Percentiles rank a stretch among this genome's conserved stretches.
Conservation (phyloP, 2,113 vertebrate genomes). For the Trematomus loennbergii region DNA sequence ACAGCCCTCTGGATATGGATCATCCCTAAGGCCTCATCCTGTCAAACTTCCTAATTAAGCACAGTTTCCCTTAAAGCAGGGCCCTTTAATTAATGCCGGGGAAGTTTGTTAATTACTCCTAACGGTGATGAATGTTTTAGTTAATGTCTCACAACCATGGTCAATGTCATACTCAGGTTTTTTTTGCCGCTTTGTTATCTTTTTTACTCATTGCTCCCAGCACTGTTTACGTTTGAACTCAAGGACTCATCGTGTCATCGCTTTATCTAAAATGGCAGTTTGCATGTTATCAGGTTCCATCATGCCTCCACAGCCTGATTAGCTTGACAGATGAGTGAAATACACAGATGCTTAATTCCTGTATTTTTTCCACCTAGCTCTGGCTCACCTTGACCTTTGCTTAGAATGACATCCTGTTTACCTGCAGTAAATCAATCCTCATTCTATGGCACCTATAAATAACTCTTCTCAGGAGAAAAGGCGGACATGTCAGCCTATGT, state of each 20-base stretch:
- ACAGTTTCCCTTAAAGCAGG: slow-evolving; percentile 77
- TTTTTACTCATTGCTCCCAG: not conserved
- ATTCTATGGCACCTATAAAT: slow-evolving; percentile 66
- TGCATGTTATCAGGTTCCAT: slow-evolving; percentile 5
- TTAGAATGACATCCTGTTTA: slow-evolving; percentile 62
- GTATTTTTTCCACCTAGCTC: slow-evolving; percentile 51
- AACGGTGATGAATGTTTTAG: slow-evolving; percentile 81
- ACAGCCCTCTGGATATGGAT: slow-evolving; percentile 82
- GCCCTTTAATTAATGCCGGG: slow-evolving; percentile 77
- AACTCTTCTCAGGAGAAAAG: slow-evolving; percentile 51
- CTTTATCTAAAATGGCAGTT: slow-evolving; percentile 16
- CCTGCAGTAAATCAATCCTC: slow-evolving; percentile 69
- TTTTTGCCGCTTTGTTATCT: slow-evolving; percentile 27
- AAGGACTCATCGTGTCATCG: slow-evolving; percentile 3
- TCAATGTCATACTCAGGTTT: slow-evolving; percentile 58
- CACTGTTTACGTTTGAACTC: slow-evolving; percentile 34
- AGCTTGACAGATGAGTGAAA: slow-evolving; percentile 48
- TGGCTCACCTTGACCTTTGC: slow-evolving; percentile 72
- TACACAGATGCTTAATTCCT: slow-evolving; percentile 26
- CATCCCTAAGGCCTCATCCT: slow-evolving; percentile 85
- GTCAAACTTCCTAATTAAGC: slow-evolving; percentile 84
- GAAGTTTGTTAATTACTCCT: slow-evolving; percentile 83
- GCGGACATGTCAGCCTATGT: slow-evolving; percentile 29
- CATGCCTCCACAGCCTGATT: not conserved
- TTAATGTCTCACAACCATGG: slow-evolving; percentile 58